Evolutionary conservation across 1,140 invertebrate species (phyloP), one percentile per base, ranked within the genome.

Genomic region (Brachionus rubens): DNA sequence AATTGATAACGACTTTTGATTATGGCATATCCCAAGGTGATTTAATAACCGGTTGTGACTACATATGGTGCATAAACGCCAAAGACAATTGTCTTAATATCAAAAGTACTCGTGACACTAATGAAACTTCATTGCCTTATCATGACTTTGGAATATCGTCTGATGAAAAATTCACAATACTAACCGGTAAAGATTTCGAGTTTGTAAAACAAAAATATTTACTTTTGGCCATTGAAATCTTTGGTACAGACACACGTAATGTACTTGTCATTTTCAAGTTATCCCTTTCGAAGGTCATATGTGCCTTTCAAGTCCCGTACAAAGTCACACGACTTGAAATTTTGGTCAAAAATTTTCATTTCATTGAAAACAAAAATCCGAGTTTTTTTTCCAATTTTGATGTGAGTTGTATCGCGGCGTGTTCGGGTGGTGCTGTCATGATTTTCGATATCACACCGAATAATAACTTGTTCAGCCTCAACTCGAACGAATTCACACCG

Each of bases 331-430:
- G 43, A n/a, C 24, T 65, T n/a, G 16, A 65, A 43, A 41, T 43
- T 19, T n/a, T 65, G 40, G 36, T 65, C 14, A 65, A 65, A 65
- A 65, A 65, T 43, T n/a, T 41, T 10, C 59, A 65, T n/a, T 65
- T 24, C 14, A 21, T 65, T 43, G 59, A 65, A 21, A 65, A 2
- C n/a, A 65, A 65, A 43, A 65, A 65, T 65, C 36, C 59, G 40
- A 43, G 19, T 12, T 65, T 65, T 43, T 43, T 65, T 10, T n/a
- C n/a, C n/a, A 65, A 65, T 19, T 65, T 65, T 19, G 59, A 65
- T n/a, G 59, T 65, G 6, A 65, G 36, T 9, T 65, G 59, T 65
- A n/a, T 65, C 12, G 36, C 36, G 10, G 59, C 36, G 6, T 65
- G 59, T 65, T n/a, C 16, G 10, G 59, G 59, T 14, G 59, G 59